Conservation (phyloP, 2,113 vertebrate genomes). For the Petaurus breviceps region DNA sequence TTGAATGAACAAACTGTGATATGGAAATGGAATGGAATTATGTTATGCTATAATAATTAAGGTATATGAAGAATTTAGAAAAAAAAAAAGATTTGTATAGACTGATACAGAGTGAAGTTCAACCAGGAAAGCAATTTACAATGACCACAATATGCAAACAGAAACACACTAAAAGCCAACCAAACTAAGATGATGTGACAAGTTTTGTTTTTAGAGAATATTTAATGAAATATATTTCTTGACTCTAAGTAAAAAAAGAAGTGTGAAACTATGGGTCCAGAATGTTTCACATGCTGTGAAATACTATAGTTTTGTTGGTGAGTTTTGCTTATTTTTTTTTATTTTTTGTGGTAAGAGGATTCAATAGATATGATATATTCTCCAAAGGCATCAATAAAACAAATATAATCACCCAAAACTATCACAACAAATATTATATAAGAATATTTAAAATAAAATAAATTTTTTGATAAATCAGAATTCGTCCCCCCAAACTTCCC, state of each 20-base stretch:
- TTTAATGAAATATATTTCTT: not conserved
- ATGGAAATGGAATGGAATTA: not conserved
- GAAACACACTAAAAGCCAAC: not conserved
- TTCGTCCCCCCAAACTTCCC: not conserved
- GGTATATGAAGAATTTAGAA: not conserved
- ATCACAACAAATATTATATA: not conserved
- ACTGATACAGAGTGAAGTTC: not conserved
- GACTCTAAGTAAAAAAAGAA: not conserved
- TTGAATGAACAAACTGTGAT: not conserved
- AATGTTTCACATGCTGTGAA: not conserved
- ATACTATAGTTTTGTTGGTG: not conserved
- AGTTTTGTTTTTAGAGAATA: not conserved
- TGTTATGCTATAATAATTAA: not conserved
- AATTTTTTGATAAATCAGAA: not conserved
- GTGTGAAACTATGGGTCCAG: not conserved
- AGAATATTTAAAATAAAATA: not conserved
- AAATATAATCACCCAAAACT: not conserved
- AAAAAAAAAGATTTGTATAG: not conserved
- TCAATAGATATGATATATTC: not conserved
- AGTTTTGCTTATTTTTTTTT: not conserved
- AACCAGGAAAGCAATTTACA: not conserved
- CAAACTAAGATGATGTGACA: not conserved
- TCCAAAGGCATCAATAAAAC: not conserved
- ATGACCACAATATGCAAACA: not conserved
- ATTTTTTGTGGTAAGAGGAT: not conserved